Evolutionary conservation across 2,113 vertebrate genomes (phyloP), one percentile per base, ranked within the genome.

Genomic region (Gnathonemus longibarbis): DNA sequence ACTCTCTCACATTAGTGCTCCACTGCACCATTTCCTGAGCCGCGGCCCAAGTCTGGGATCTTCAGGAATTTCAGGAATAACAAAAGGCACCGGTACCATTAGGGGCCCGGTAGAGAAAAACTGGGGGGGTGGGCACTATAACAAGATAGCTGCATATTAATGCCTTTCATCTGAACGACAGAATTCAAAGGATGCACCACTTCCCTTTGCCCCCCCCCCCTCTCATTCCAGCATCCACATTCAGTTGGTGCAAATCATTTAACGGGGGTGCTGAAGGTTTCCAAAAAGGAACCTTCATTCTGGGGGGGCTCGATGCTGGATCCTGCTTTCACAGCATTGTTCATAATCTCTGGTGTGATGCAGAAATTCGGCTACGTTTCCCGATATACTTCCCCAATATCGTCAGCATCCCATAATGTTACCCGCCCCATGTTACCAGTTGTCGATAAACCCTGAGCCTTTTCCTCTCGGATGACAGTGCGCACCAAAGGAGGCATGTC

Each of bases 101-200:
- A 88, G 52, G 48, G 31, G 53, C 53, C 39, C 15, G 50, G 6
- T 35, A 56, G 50, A 53, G n/a, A 87, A 24, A 39, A 50, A 52
- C n/a, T 0, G 10, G 10, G 17, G 3, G 42, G 62, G 1, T 7
- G n/a, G 21, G 10, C 13, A 15, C 35, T 77, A 39, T 52, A 52
- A 87, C 48, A 53, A 87, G 85, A 53, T 39, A 8, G 85, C 24
- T 86, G 84, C 24, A 53, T 53, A 87, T 53, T 87, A 87, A 87
- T 87, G 11, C 7, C 49, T 87, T 87, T 87, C 50, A 52, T 87
- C 85, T 53, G 27, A 53, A 21, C 52, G 35, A 53, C 48, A 87
- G n/a, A 87, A 87, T 87, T 87, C 85, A 87, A 87, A 87, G 31
- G 19, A 62, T 31, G 52, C 39, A 11, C 11, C 31, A 21, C 31